phyloP scores from a whole-genome alignment of 2,888 invertebrate species.

The Lycophotia porphyrea region DNA sequence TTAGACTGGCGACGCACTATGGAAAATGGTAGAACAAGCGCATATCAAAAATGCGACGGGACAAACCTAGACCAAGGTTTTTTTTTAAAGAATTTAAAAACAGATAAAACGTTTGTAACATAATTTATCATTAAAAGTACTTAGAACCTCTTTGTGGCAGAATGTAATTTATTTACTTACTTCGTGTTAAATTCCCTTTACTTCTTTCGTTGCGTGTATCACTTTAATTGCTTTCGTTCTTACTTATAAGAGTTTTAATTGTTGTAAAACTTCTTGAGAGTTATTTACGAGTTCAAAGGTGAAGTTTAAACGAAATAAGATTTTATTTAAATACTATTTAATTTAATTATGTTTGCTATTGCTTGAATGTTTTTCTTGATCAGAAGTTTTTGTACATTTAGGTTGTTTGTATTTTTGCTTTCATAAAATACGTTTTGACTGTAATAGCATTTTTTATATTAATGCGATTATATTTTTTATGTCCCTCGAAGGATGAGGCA shows the following conservation, averaged over 20 bases:
- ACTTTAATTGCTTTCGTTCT: conserved; percentile 49
- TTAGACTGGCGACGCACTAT: too few relatives aligned
- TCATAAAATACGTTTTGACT: neutral
- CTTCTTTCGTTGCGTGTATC: conserved; percentile 42
- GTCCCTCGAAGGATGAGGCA: too few relatives aligned
- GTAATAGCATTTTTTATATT: neutral
- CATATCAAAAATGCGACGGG: too few relatives aligned
- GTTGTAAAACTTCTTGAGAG: conserved; percentile 38
- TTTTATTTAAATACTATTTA: conserved; percentile 40
- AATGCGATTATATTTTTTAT: neutral
- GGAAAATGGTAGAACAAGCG: too few relatives aligned
- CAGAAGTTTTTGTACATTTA: neutral
- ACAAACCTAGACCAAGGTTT: neutral
- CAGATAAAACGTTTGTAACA: neutral
- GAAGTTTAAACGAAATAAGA: conserved; percentile 40
- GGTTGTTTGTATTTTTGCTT: neutral
- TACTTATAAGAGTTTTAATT: conserved; percentile 48
- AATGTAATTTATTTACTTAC: conserved; percentile 22
- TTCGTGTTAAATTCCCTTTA: conserved; percentile 22
- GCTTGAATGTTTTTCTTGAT: conserved; percentile 16
- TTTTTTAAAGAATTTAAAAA: neutral
- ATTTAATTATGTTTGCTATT: conserved; percentile 37
- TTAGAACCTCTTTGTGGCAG: neutral
- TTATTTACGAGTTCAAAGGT: conserved; percentile 54
- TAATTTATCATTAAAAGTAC: neutral